Conservation (phyloP, 2,797 vertebrate genomes). For the Poecilia gillii region DNA sequence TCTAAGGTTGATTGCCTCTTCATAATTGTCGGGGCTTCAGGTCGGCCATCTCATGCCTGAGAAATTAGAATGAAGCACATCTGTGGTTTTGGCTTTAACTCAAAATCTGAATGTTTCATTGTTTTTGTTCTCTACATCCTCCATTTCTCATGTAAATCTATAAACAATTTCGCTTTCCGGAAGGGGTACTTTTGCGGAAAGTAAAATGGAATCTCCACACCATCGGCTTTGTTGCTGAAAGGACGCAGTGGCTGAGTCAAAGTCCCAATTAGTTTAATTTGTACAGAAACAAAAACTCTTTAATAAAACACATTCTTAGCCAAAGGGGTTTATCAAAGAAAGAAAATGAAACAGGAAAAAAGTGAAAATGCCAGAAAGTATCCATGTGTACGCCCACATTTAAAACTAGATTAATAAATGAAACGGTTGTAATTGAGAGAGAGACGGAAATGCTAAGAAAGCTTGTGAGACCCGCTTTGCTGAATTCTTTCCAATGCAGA, state of each 20-base stretch:
- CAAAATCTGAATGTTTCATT: neutral
- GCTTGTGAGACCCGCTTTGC: neutral
- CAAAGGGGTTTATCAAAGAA: neutral
- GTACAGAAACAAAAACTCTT: neutral
- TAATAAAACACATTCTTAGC: neutral
- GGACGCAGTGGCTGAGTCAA: neutral
- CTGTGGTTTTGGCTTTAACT: neutral
- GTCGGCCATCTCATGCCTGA: neutral
- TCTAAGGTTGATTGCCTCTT: conserved; percentile 33
- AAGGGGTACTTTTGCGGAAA: neutral
- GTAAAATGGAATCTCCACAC: neutral
- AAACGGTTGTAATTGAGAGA: neutral
- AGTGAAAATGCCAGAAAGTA: neutral
- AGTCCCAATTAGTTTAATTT: neutral
- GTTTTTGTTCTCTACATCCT: neutral
- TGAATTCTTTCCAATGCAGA: neutral
- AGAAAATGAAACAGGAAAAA: neutral
- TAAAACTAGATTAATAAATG: neutral
- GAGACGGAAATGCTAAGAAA: neutral
- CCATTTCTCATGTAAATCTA: neutral
- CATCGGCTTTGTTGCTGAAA: neutral
- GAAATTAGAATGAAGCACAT: conserved; percentile 4
- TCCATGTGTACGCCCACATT: neutral
- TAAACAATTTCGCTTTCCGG: neutral
- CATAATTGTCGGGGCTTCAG: conserved; percentile 14